phyloP scores from a whole-genome alignment of 2,888 invertebrate genomes.

The Drosophila algonquin region DNA sequence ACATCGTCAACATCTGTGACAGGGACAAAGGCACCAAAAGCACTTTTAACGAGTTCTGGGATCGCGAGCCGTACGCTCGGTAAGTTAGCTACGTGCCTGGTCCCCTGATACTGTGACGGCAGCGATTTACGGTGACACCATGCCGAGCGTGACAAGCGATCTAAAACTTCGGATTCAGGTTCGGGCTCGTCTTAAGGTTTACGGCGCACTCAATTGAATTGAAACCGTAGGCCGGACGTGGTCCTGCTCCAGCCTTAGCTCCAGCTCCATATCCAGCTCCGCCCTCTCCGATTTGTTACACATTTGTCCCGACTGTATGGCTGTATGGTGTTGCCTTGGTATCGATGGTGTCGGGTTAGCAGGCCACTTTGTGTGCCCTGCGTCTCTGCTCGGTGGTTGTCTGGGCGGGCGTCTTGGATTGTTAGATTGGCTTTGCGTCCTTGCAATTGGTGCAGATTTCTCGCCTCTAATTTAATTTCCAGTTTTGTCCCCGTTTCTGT shows the following conservation, averaged over 20 bases:
- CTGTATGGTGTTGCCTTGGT: background rate
- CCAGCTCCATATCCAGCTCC: background rate
- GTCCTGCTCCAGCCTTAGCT: conserved; percentile 11
- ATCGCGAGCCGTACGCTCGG: conserved; percentile 32
- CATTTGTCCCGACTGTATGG: background rate
- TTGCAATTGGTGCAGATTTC: conserved; percentile 25
- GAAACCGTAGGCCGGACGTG: conserved; percentile 33
- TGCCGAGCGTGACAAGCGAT: conserved; percentile 29
- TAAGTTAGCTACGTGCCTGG: conserved; percentile 63
- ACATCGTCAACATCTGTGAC: conserved; percentile 30
- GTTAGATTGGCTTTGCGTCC: conserved; percentile 26
- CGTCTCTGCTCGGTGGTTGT: background rate
- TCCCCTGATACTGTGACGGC: conserved; percentile 20
- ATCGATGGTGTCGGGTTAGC: background rate
- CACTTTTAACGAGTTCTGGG: conserved; percentile 74
- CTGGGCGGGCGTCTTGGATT: background rate
- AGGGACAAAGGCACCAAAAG: conserved; percentile 46
- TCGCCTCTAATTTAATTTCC: conserved; percentile 28
- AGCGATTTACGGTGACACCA: conserved; percentile 37
- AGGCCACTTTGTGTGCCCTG: background rate
- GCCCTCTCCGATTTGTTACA: background rate
- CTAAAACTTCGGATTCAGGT: conserved; percentile 22
- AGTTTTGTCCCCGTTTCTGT: conserved; percentile 3
- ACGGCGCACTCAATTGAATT: conserved; percentile 46
- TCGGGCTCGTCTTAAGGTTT: background rate